Percentiles rank a stretch among this genome's conserved stretches.
Evolutionary conservation across 2,888 invertebrate genomes (phyloP).

Genomic region (Drosophila barbarae): DNA sequence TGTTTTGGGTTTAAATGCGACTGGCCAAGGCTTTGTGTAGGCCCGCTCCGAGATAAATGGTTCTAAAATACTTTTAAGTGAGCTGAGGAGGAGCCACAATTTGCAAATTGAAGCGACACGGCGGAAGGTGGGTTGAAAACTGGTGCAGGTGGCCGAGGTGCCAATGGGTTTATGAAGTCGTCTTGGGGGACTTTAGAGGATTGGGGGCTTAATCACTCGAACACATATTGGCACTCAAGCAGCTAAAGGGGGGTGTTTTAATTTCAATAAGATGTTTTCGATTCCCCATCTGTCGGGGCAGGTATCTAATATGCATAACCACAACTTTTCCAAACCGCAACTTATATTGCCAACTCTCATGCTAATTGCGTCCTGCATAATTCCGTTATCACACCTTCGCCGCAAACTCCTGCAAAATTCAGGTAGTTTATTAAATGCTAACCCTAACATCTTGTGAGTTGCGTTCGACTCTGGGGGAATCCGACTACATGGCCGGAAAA

Average conservation of each 20-base stretch:
- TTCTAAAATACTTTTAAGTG: slow-evolving; percentile 67
- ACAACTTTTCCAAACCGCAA: slow-evolving; percentile 1
- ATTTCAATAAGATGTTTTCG: slow-evolving; percentile 9
- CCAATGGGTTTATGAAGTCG: slow-evolving; percentile 19
- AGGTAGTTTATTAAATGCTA: slow-evolving; percentile 45
- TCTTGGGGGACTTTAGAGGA: not conserved
- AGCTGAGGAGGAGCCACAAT: slow-evolving; percentile 42
- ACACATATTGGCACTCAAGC: slow-evolving; percentile 4
- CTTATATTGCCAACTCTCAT: slow-evolving; percentile 12
- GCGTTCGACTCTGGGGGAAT: slow-evolving; percentile 21
- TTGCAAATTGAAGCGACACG: slow-evolving; percentile 59
- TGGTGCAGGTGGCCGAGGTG: slow-evolving; percentile 18
- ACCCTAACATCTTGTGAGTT: slow-evolving; percentile 9
- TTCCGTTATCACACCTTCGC: slow-evolving; percentile 10
- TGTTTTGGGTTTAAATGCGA: slow-evolving; percentile 61
- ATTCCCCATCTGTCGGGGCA: not conserved
- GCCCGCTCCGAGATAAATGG: slow-evolving; percentile 61
- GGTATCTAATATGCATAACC: slow-evolving; percentile 3
- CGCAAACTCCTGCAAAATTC: slow-evolving; percentile 18
- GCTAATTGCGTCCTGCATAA: slow-evolving; percentile 13
- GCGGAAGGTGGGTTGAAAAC: slow-evolving; percentile 6
- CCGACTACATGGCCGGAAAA: slow-evolving; percentile 38
- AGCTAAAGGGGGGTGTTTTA: not conserved
- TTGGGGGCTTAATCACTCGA: slow-evolving; percentile 6
- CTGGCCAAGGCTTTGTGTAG: slow-evolving; percentile 5